Conservation (phyloP, 37 sponge, comb jelly and placozoan species). For the Cliona cf. orientalis region DNA sequence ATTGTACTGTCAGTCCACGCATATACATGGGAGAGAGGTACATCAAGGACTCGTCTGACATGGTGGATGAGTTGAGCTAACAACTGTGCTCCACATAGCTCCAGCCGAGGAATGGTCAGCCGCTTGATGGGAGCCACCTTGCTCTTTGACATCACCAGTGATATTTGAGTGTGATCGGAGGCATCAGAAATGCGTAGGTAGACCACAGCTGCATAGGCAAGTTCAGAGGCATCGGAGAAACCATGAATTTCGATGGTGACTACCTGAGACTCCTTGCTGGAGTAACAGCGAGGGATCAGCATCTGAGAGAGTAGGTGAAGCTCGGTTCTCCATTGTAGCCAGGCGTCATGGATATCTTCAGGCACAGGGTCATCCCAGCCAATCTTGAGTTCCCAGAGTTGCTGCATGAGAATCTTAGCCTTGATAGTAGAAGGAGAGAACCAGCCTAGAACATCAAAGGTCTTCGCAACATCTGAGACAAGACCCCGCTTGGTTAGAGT, state of each 20-base stretch:
- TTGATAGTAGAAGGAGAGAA: slow-evolving; percentile 38
- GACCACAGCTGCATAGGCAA: slow-evolving; percentile 42
- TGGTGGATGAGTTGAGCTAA: slow-evolving; percentile 45
- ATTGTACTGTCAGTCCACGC: slow-evolving; percentile 55
- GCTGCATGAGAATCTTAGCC: slow-evolving; percentile 47
- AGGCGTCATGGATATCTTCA: slow-evolving; percentile 1
- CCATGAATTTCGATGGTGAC: slow-evolving; percentile 7
- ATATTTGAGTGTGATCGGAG: neutral
- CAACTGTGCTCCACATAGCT: slow-evolving; percentile 39
- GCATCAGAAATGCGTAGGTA: slow-evolving; percentile 46
- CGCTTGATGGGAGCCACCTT: slow-evolving; percentile 48
- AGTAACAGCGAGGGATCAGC: slow-evolving; percentile 27
- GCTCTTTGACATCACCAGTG: slow-evolving; percentile 29
- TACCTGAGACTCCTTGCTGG: neutral
- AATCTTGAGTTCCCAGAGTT: slow-evolving; percentile 36
- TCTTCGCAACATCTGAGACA: slow-evolving; percentile 40
- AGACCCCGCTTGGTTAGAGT: slow-evolving; percentile 32
- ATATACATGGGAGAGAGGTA: slow-evolving; percentile 26
- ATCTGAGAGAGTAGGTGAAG: slow-evolving; percentile 17
- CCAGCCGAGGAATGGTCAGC: slow-evolving; percentile 40
- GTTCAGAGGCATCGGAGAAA: slow-evolving; percentile 35
- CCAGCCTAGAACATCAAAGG: slow-evolving; percentile 54
- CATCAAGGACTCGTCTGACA: slow-evolving; percentile 4
- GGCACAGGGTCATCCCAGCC: slow-evolving; percentile 42
- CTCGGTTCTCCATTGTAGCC: slow-evolving; percentile 33